Evolutionary conservation across 2,888 invertebrate species (phyloP).

Genomic region (Campoletis raptor): DNA sequence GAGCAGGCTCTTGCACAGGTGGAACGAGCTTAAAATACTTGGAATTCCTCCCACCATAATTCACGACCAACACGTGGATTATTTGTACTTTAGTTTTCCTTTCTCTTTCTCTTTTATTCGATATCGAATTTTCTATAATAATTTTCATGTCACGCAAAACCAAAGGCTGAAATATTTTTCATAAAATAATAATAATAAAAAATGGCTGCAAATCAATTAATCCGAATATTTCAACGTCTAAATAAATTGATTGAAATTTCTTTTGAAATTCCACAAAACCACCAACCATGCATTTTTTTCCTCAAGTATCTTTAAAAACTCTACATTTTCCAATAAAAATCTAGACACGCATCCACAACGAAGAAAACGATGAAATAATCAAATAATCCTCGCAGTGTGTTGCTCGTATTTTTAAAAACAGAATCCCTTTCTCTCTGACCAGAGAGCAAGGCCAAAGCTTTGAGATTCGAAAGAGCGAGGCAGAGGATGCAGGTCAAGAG

Average conservation of each 20-base stretch:
- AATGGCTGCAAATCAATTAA: not conserved
- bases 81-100: not conserved
- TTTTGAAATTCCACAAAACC: no score
- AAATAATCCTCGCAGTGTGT: no score
- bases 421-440: not conserved
- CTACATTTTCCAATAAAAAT: no score
- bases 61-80: not conserved
- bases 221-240: no score
- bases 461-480: conserved; percentile 10
- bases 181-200: not conserved
- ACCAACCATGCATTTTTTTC: no score
- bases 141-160: not conserved
- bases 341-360: not conserved
- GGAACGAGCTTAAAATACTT: conserved; percentile 19
- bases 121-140: not conserved
- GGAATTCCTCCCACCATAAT: conserved; percentile 16
- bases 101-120: not conserved
- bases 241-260: no score
- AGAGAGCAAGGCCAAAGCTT: conserved; percentile 37
- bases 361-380: not conserved
- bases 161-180: not conserved
- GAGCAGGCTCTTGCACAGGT: conserved; percentile 6
- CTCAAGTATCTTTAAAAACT: no score
- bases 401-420: not conserved
- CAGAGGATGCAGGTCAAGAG: conserved; percentile 67